Base-by-base conservation (phyloP, 2,797 vertebrate species). In the Enteromius anoplus region DNA sequence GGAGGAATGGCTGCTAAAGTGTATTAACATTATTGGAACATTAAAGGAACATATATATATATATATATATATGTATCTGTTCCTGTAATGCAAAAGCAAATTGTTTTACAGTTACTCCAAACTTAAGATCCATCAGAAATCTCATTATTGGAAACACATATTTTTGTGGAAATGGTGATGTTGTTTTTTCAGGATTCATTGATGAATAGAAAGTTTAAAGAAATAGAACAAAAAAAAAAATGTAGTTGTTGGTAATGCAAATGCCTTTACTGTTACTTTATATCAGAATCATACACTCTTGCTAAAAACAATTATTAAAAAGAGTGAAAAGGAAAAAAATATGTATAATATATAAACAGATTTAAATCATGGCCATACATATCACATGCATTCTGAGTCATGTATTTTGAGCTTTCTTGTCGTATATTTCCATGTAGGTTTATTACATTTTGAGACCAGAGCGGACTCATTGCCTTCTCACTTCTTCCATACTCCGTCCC, bases 401-500 rank as follows among this genome's bases (percentile, higher is more conserved):
- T 34, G 65, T 73, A 58, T 64, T 88, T 75, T 60, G 70, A 78
- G 29, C 77, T 81, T 62, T 76, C 66, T 40, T 86, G 45, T 76
- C 37, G 75, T 65, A 64, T 82, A 71, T 81, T 58, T 84, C 85
- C 78, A 89, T 94, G 89, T 93, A 90, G 90, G 85, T 91, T 91
- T 90, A 85, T 91, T 86, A 91, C 71, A 3, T 91, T 88, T 90
- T 32, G 8, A 29, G 73, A 82, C 78, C 69, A 51, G 34, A 66
- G 53, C 8, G 17, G 32, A 75, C 82, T 84, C 81, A 65, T 71
- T 80, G 60, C 3, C 75, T 78, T 88, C 88, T 93, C 93, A 94
- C 87, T 93, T 92, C 19, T 93, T 94, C 93, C 93, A 89, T 90
- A 92, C 82, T 89, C 93, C 92, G 92, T 93, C 88, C 89, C 92